These are phyloP conservation scores for Anser cygnoides DNA, from an alignment of 2,113 vertebrate species.

Conservation along the genomic window DNA sequence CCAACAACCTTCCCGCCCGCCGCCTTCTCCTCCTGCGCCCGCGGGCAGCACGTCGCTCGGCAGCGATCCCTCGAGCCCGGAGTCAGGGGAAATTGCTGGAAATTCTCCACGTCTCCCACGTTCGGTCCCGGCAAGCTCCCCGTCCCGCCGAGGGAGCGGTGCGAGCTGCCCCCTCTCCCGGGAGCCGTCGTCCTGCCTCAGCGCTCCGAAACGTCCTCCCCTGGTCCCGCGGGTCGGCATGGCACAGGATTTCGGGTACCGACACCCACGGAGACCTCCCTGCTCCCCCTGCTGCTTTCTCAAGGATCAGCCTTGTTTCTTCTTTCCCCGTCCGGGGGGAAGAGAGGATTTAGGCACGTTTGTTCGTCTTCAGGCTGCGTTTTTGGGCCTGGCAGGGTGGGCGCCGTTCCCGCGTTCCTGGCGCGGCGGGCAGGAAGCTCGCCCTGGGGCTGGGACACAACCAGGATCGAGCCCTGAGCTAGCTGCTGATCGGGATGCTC, in stretches of 20 bases:
- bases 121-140: not conserved
- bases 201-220: not conserved
- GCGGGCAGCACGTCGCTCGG: fast-evolving
- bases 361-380: not conserved
- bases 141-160: not conserved
- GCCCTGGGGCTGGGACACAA: not conserved
- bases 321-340: not conserved
- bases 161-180: not conserved
- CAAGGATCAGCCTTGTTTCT: not conserved
- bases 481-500: not conserved
- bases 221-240: no score
- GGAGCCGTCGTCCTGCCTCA: not conserved
- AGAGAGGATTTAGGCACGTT: not conserved
- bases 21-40: not conserved
- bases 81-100: not conserved
- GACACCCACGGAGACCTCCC: not conserved
- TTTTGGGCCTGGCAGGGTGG: not conserved
- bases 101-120: not conserved
- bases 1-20: not conserved
- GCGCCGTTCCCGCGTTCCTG: not conserved
- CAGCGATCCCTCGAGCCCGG: not conserved
- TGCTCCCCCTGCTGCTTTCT: not conserved
- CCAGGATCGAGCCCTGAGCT: not conserved
- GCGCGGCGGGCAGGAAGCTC: not conserved
- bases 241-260: not conserved